Base-by-base conservation (phyloP, 2,888 invertebrate species). In the Tridacna gigas region DNA sequence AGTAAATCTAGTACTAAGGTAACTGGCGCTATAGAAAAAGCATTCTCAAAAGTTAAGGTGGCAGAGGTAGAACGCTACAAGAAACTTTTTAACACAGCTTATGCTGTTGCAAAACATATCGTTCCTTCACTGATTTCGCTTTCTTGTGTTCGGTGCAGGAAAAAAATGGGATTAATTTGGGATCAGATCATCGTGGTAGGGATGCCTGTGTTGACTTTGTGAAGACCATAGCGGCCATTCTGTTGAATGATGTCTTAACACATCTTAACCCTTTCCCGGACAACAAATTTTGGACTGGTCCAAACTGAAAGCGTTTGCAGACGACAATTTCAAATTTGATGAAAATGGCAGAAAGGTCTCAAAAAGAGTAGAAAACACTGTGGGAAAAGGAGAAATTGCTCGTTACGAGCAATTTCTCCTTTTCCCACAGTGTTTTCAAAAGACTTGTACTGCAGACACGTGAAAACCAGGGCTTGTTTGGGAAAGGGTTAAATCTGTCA, bases 81-180 rank as follows among this genome's bases (percentile, higher is more conserved):
- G 47, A 76, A 69, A 28, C 60, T 80, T 7, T 45, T 80, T 48
- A 80, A 80, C 65, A 80, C 80, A 25, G 80, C 80, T 20, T 80
- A 80, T n/a, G 75, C 25, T 77, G 37, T 80, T 67, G 76, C 80
- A n/a, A 25, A 45, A 18, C 63, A 80, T 63, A 26, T 28, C 75
- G 75, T 37, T 28, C 71, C 5, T 77, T 80, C 37, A 51, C 76
- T 47, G 75, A 76, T 28, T 80, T 71, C 26, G 71, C 61, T 20
- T 13, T 25, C n/a, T 37, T 82, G 71, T 81, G 78, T 78, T 20
- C 28, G 15, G 28, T 77, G 11, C 67, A 77, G 67, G 60, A 65
- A 22, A 74, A 82, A 61, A 77, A 82, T 78, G 77, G 77, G 12
- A 15, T 78, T 20, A 63, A 66, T 11, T 15, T 74, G 13, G 78